Evolutionary conservation across 1,140 invertebrate species (phyloP), one percentile per base, ranked within the genome.

Genomic region (Penaeus vannamei): DNA sequence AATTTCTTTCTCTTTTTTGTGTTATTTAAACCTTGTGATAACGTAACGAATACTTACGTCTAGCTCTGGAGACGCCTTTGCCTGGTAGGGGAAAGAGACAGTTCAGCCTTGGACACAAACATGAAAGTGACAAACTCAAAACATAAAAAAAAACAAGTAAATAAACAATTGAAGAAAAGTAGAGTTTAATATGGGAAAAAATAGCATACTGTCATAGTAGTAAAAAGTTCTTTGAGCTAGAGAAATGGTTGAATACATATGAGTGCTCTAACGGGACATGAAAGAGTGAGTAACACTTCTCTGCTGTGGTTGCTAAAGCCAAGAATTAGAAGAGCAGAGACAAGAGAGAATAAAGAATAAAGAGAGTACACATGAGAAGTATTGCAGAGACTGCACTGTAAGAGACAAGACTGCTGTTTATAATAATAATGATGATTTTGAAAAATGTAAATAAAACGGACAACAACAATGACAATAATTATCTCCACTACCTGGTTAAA

Each of bases 81-180:
- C 90, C 90, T 90, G 90, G 64, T 42, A 88, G 86, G 90, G 69
- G 62, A 90, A 90, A 80, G 84, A 85, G 86, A 88, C 59, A 60
- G 84, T 81, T 88, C 69, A 90, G 83, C 72, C 77, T 64, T 53
- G 66, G 77, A 85, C 59, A 85, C 59, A 86, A 42, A 86, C 46
- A 80, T 62, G 79, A 60, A 79, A 84, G 61, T 66, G 53, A 69
- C 29, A 64, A 79, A 84, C 69, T 62, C 77, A 86, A 87, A 84
- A 42, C 36, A 42, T 64, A 60, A 72, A 32, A 82, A 84, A 87
- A 23, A 64, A 53, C 32, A 84, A 82, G 23, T 61, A 90, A 62
- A 53, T 29, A 32, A 59, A 85, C 79, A 77, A 36, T 23, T 69
- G 36, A 36, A 32, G 32, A 23, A 64, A 17, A 72, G 26, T 23